These are phyloP conservation scores for Ennomos fuscantarius DNA, from an alignment of 2,888 invertebrate species.

Conservation along the genomic window DNA sequence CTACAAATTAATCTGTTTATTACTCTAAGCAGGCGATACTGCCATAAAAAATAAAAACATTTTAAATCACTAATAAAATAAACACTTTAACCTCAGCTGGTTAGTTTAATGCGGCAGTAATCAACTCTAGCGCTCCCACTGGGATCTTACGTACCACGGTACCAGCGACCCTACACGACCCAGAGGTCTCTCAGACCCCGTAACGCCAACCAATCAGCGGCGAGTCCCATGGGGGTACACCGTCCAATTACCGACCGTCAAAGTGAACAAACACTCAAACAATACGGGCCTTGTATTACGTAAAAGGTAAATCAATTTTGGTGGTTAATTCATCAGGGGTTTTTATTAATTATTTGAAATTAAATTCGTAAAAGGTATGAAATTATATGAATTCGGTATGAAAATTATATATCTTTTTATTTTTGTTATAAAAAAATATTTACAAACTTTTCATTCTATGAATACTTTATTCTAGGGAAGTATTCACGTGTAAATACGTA, in stretches of 20 bases:
- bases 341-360: neutral
- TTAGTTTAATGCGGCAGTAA: slow-evolving; percentile 27
- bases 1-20: too few species aligned
- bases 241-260: slow-evolving; percentile 40
- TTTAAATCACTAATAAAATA: slow-evolving; percentile 19
- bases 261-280: slow-evolving; percentile 31
- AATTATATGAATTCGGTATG: too few species aligned
- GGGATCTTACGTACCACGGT: slow-evolving; percentile 9
- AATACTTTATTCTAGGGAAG: too few species aligned
- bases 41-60: too few species aligned
- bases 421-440: too few species aligned
- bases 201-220: slow-evolving; percentile 38
- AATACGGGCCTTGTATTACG: slow-evolving; percentile 16
- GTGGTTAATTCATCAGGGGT: slow-evolving; percentile 9
- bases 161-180: slow-evolving; percentile 12
- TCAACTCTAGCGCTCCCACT: slow-evolving; percentile 20
- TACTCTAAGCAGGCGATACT: too few species aligned
- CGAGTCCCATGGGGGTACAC: slow-evolving; percentile 46
- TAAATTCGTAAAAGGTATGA: too few species aligned
- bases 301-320: slow-evolving; percentile 21
- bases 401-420: too few species aligned
- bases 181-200: slow-evolving; percentile 22
- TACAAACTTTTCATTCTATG: too few species aligned
- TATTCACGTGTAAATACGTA: too few species aligned
- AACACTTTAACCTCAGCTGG: slow-evolving; percentile 23